Evolutionary conservation across 1,140 invertebrate genomes (phyloP).

Genomic region (Brachionus paranguensis): DNA sequence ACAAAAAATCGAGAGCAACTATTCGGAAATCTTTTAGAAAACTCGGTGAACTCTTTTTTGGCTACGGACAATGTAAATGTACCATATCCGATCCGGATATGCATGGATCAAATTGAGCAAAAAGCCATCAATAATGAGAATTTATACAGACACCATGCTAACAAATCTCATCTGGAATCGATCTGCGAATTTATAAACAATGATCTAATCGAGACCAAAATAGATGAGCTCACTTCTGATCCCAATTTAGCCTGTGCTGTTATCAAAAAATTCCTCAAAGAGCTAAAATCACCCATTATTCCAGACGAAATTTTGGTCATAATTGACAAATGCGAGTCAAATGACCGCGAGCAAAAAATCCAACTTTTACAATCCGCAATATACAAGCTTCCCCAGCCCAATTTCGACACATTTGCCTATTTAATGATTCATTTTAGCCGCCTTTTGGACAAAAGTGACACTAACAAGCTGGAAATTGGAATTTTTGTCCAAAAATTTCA

Average conservation of each 20-base stretch:
- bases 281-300: conserved; percentile 22
- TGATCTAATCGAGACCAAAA: neutral
- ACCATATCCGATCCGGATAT: conserved; percentile 17
- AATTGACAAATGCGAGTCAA: conserved; percentile 24
- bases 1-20: neutral
- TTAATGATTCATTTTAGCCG: conserved; percentile 32
- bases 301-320: conserved; percentile 26
- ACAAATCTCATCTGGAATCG: conserved; percentile 17
- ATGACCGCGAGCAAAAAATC: conserved; percentile 32
- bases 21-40: conserved; percentile 32
- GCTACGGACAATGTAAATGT: conserved; percentile 1
- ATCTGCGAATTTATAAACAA: conserved; percentile 36
- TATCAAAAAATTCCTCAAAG: conserved; percentile 35
- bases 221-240: conserved; percentile 1
- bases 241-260: conserved; percentile 26
- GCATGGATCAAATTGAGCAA: conserved; percentile 37
- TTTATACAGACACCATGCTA: conserved; percentile 17
- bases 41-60: neutral
- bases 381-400: neutral
- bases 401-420: conserved; percentile 31
- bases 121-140: neutral
- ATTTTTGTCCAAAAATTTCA: conserved; percentile 34
- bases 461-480: conserved; percentile 13
- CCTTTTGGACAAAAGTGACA: neutral
- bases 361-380: neutral